These are phyloP conservation scores for Saccostrea glomerata DNA, from an alignment of 1,140 invertebrate genomes.

Conservation along the genomic window DNA sequence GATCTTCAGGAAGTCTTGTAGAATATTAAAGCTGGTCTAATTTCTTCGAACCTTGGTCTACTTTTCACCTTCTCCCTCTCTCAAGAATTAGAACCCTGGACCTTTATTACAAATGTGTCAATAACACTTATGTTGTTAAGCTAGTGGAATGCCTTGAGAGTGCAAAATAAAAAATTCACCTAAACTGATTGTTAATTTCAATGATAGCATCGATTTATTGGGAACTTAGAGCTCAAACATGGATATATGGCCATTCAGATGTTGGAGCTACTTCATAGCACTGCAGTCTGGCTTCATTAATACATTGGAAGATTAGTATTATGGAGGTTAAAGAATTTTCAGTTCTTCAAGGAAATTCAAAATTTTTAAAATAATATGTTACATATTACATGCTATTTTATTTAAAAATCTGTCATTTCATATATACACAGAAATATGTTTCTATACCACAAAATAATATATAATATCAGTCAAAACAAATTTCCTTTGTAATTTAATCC, in stretches of 20 bases:
- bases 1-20: background rate
- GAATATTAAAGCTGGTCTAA: background rate
- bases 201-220: constrained; percentile 27
- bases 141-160: background rate
- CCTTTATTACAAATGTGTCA: constrained; percentile 26
- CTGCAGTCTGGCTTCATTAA: background rate
- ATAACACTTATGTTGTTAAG: background rate
- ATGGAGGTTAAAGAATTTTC: too few species aligned
- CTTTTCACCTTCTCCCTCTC: background rate
- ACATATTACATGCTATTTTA: too few species aligned
- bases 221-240: background rate
- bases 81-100: background rate
- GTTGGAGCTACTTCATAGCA: background rate
- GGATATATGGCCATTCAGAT: background rate
- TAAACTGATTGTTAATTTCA: constrained; percentile 16
- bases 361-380: too few species aligned
- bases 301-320: too few species aligned
- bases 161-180: background rate
- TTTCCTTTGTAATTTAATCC: too few species aligned
- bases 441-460: too few species aligned
- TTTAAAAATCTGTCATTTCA: too few species aligned
- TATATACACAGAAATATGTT: too few species aligned
- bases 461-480: too few species aligned
- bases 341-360: too few species aligned
- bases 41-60: background rate